Conservation (phyloP, 2,113 vertebrate species). For the Corapipo altera region DNA sequence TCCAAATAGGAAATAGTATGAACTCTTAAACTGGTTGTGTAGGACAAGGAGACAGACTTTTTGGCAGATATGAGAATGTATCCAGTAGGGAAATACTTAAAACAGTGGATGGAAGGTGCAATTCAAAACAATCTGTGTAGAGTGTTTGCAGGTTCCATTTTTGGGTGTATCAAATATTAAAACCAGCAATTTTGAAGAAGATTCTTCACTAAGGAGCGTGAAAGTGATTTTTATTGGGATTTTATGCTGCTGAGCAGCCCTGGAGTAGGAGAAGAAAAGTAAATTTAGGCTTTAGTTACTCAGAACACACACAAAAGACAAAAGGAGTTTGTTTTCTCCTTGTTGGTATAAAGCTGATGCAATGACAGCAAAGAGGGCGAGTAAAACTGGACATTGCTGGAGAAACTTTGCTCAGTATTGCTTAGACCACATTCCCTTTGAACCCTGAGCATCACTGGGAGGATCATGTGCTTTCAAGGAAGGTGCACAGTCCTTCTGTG, state of each 20-base stretch:
- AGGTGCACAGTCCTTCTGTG: background rate
- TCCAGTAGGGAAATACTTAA: background rate
- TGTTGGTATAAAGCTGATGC: background rate
- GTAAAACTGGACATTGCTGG: background rate
- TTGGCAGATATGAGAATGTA: constrained; percentile 1
- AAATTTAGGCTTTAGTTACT: background rate
- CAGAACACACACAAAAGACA: background rate
- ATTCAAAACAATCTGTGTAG: background rate
- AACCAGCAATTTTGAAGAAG: constrained; percentile 1
- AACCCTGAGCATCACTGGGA: background rate
- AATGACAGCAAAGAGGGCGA: background rate
- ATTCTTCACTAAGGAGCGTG: background rate
- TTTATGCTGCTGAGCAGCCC: background rate
- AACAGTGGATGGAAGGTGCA: background rate
- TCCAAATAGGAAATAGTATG: background rate
- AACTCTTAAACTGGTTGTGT: background rate
- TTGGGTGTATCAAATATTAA: background rate
- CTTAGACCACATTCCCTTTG: background rate
- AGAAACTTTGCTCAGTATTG: background rate
- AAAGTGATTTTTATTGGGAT: constrained; percentile 30
- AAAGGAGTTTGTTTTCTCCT: background rate
- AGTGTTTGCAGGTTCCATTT: background rate
- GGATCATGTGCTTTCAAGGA: background rate
- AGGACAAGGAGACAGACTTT: constrained; percentile 26
- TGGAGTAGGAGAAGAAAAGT: background rate